A percentile compares a stretch with the other conserved stretches of the same genome.
These are phyloP conservation scores for Oreochromis grahami DNA, from an alignment of 2,797 vertebrate genomes.

Conservation along the genomic window DNA sequence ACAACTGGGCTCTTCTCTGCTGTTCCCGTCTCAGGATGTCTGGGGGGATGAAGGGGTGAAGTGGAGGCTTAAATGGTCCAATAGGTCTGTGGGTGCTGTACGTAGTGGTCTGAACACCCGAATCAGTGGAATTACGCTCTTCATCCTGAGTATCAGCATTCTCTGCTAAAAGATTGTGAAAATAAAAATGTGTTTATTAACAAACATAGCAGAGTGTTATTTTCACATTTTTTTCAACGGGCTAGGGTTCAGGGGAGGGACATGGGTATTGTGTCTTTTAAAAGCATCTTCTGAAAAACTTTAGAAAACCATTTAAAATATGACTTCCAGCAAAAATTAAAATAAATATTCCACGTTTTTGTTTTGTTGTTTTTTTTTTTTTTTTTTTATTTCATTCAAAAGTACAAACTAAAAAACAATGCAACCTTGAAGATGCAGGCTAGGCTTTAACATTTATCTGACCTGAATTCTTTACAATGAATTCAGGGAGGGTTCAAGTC, in stretches of 20 bases:
- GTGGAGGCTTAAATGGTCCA: slow-evolving; percentile 64
- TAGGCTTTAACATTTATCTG: not conserved
- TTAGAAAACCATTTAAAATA: not conserved
- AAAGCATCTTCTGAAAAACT: not conserved
- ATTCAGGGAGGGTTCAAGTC: not conserved
- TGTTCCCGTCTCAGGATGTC: slow-evolving; percentile 82
- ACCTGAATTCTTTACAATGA: not conserved
- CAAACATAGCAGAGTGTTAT: not conserved
- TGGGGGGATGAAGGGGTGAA: slow-evolving; percentile 67
- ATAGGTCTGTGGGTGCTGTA: slow-evolving; percentile 59
- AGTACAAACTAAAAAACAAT: not conserved
- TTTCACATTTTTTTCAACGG: not conserved
- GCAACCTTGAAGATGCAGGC: not conserved
- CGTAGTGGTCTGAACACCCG: slow-evolving; percentile 57
- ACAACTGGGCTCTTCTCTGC: slow-evolving; percentile 82
- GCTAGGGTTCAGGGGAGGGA: not conserved
- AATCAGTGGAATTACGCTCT: slow-evolving; percentile 67
- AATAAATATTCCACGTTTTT: not conserved
- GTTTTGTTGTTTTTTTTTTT: not conserved
- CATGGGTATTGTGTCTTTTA: not conserved
- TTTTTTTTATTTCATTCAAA: not conserved
- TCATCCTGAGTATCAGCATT: slow-evolving; percentile 78
- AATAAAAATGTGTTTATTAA: not conserved
- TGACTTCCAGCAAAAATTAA: not conserved
- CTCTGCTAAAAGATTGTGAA: slow-evolving; percentile 59